Percentiles rank a stretch among this genome's conserved stretches.
Conservation (phyloP, 2,113 vertebrate species). For the Microtus ochrogaster region DNA sequence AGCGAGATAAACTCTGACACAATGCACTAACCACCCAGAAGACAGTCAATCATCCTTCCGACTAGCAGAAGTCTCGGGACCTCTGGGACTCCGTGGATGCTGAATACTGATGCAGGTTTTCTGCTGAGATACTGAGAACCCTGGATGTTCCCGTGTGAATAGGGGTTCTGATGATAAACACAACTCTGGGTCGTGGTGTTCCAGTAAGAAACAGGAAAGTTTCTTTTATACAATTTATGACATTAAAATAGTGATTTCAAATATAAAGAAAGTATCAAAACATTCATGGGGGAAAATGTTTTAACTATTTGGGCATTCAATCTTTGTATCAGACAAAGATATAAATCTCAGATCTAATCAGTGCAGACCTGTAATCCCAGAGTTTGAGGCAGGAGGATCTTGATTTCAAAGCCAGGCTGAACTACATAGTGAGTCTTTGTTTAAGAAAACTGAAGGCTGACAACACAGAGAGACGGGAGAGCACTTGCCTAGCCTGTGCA, state of each 20-base stretch:
- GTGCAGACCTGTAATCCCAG: not conserved
- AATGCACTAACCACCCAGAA: not conserved
- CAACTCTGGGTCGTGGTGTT: not conserved
- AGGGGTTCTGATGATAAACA: not conserved
- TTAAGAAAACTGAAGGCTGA: not conserved
- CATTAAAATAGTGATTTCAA: conserved; percentile 23
- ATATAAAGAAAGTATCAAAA: not conserved
- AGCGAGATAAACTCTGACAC: not conserved
- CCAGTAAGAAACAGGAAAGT: not conserved
- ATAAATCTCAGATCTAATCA: not conserved
- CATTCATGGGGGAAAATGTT: not conserved
- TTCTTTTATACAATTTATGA: not conserved
- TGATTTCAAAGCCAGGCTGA: not conserved
- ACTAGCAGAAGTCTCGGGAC: no score
- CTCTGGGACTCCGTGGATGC: not conserved
- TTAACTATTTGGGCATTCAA: not conserved
- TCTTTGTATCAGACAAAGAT: not conserved
- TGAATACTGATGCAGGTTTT: not conserved
- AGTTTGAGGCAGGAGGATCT: not conserved
- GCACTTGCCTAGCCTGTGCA: not conserved
- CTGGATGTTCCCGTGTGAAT: not conserved
- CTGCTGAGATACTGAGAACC: not conserved
- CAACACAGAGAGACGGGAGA: not conserved
- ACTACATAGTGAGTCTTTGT: not conserved
- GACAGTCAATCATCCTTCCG: not conserved